A percentile compares a stretch with the other conserved stretches of the same genome.
Evolutionary conservation across 2,797 vertebrate genomes (phyloP).

Genomic region (Arremon brunneinucha): DNA sequence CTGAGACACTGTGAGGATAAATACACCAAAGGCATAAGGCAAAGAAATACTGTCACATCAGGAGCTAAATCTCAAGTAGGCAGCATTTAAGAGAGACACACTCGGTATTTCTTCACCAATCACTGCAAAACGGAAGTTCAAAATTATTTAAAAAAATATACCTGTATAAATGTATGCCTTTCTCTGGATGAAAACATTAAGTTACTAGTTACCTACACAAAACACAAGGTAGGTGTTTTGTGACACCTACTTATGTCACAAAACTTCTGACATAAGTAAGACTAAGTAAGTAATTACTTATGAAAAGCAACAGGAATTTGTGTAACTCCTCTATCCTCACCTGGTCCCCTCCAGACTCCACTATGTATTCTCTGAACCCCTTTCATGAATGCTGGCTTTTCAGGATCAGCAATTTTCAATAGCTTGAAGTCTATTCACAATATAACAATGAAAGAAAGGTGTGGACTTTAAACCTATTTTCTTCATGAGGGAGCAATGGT

Average conservation of each 20-base stretch:
- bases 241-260: no score
- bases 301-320: conserved; percentile 8
- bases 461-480: conserved; percentile 25
- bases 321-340: background rate
- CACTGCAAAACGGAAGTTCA: background rate
- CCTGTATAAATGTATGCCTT: background rate
- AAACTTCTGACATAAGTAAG: background rate
- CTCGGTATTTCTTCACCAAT: background rate
- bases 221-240: no score
- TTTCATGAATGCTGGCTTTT: background rate
- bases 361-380: background rate
- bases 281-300: background rate
- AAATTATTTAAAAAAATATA: background rate
- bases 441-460: conserved; percentile 21
- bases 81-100: background rate
- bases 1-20: background rate
- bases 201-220: background rate
- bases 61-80: background rate
- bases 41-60: background rate
- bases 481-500: background rate
- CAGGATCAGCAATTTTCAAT: conserved; percentile 26
- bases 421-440: conserved; percentile 8
- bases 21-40: background rate
- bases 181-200: background rate
- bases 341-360: background rate